Evolutionary conservation across 2,113 vertebrate species (phyloP).

Genomic region (Eurystomus gularis): DNA sequence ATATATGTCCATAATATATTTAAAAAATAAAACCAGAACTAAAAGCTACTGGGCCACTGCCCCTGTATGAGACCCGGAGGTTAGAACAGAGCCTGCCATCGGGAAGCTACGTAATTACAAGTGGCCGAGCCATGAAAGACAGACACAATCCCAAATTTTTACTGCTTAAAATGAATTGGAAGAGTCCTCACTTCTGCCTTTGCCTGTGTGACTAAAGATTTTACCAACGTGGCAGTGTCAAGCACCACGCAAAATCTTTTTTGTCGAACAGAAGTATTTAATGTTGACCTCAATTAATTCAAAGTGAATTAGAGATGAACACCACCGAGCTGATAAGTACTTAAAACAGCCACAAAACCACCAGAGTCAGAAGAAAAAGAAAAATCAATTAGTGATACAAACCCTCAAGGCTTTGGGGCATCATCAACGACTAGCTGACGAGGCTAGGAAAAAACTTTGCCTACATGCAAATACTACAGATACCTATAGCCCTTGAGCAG

Average conservation of each 20-base stretch:
- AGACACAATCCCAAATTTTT: neutral
- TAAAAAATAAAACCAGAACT: neutral
- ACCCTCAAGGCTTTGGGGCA: neutral
- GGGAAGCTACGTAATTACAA: neutral
- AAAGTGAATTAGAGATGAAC: neutral
- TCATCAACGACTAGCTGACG: neutral
- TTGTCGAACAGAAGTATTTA: neutral
- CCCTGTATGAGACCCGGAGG: neutral
- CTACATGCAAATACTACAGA: neutral
- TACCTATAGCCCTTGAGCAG: neutral
- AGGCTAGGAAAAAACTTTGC: neutral
- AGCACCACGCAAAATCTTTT: neutral
- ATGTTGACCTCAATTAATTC: neutral
- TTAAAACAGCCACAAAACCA: constrained; percentile 23
- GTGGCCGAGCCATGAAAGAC: neutral
- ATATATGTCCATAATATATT: neutral
- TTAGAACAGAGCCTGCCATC: neutral
- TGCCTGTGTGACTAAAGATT: neutral
- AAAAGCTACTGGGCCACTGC: neutral
- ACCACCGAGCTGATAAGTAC: neutral
- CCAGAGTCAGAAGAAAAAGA: neutral
- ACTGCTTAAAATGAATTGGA: neutral
- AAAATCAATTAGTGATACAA: constrained; percentile 5
- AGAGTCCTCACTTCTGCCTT: neutral
- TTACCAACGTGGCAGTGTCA: neutral